Percentiles rank a stretch among this genome's conserved stretches.
phyloP scores from a whole-genome alignment of 2,888 invertebrate genomes.

The Oscheius onirici region DNA sequence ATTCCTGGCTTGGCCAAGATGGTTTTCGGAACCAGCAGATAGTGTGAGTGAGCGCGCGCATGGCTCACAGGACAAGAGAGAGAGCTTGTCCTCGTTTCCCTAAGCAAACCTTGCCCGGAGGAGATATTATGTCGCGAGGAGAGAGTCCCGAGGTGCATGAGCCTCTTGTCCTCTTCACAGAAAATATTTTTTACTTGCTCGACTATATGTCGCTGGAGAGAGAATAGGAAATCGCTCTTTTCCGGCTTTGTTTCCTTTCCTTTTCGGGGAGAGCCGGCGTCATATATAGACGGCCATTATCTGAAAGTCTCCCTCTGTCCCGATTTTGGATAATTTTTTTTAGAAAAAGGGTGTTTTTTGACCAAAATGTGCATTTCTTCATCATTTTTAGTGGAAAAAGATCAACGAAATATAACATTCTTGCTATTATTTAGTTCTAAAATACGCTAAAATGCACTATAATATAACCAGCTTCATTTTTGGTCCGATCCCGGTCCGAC shows the following conservation, averaged over 20 bases:
- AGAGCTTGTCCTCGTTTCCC: neutral
- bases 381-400: no score
- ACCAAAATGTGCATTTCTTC: no score
- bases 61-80: neutral
- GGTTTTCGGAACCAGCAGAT: no score
- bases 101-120: neutral
- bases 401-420: neutral
- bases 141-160: neutral
- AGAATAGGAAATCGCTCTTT: neutral
- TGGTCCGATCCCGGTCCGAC: no score
- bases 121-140: no score
- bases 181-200: neutral
- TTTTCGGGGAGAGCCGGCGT: neutral
- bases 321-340: neutral
- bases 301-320: neutral
- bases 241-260: neutral
- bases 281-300: neutral
- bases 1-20: no score
- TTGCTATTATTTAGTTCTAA: neutral
- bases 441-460: no score
- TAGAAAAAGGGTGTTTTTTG: no score
- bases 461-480: no score
- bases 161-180: neutral
- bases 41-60: neutral
- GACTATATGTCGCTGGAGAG: neutral